phyloP scores from a whole-genome alignment of 2,113 vertebrate species.

The Amblyornis subalaris region DNA sequence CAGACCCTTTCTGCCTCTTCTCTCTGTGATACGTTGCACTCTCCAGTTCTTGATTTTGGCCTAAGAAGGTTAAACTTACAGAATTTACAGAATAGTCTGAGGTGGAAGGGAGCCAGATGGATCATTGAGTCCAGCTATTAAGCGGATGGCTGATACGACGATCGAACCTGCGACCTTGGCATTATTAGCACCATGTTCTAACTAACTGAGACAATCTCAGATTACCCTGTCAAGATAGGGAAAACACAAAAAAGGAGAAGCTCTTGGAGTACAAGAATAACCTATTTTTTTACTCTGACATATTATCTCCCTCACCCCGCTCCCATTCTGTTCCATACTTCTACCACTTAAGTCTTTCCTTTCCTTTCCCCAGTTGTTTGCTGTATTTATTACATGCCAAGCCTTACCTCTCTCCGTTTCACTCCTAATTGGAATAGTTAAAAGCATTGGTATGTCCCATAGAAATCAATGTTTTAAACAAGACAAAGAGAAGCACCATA shows the following conservation, averaged over 20 bases:
- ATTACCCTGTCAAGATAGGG: neutral
- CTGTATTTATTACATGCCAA: neutral
- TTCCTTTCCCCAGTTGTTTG: neutral
- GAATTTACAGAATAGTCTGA: neutral
- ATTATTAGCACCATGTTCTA: neutral
- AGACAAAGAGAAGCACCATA: neutral
- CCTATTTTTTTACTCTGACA: neutral
- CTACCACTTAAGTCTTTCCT: neutral
- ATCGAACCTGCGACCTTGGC: neutral
- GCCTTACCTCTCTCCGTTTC: neutral
- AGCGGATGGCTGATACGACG: fast-evolving
- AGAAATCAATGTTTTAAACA: neutral
- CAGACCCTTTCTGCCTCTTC: neutral
- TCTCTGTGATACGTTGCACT: neutral
- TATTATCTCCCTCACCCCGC: neutral
- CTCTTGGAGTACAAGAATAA: neutral
- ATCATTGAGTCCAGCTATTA: neutral
- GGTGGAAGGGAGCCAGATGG: neutral
- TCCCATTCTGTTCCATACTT: neutral
- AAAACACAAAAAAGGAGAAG: neutral
- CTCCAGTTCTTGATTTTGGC: neutral
- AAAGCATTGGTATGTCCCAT: neutral
- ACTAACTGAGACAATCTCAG: neutral
- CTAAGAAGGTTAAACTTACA: neutral
- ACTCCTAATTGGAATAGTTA: neutral